phyloP scores from a whole-genome alignment of 2,113 vertebrate species.

The Psettodes erumei region DNA sequence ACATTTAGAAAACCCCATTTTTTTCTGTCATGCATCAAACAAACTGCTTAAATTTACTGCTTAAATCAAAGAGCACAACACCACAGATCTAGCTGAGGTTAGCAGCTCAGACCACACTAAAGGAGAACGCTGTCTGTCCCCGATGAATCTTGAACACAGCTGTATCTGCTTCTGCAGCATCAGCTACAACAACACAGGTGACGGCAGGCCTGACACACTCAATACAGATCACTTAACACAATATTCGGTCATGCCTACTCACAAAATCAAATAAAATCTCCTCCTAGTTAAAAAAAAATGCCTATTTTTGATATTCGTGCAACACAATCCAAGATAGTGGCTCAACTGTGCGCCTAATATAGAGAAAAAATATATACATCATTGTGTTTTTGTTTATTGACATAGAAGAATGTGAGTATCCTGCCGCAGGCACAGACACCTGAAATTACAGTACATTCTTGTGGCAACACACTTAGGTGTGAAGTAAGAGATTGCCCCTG shows the following conservation, averaged over 20 bases:
- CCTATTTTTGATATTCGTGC: not conserved
- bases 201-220: conserved; percentile 40
- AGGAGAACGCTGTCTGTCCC: conserved; percentile 47
- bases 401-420: conserved; percentile 7
- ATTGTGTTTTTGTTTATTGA: conserved; percentile 11
- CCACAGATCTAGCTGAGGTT: conserved; percentile 46
- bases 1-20: not conserved
- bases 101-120: conserved; percentile 37
- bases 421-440: not conserved
- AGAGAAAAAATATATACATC: not conserved
- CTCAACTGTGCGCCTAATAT: not conserved
- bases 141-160: conserved; percentile 60
- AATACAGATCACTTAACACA: conserved; percentile 23
- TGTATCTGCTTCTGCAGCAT: conserved; percentile 57
- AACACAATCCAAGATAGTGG: not conserved
- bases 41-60: not conserved
- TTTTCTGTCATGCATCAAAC: conserved; percentile 6
- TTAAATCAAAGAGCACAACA: not conserved
- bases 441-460: conserved; percentile 28
- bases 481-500: conserved; percentile 19
- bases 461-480: conserved; percentile 32
- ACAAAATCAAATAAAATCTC: not conserved
- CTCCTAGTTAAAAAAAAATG: not conserved
- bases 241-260: not conserved
- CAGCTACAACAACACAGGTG: conserved; percentile 45